Evolutionary conservation across 2,888 invertebrate species (phyloP).

Genomic region (Gisinianus flammeolus): DNA sequence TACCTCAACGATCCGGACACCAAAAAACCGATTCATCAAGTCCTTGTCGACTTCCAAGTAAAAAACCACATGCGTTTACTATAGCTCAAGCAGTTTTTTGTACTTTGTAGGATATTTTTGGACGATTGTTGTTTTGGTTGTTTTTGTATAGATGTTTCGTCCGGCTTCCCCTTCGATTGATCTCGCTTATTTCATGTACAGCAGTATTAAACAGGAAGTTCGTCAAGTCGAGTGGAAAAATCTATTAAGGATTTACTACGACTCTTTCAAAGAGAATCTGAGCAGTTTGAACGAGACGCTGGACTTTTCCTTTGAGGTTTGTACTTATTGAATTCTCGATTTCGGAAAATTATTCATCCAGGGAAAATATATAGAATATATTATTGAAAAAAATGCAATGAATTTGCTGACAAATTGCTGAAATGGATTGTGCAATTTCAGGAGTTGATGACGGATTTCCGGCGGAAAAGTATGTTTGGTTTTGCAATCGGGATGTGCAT

Average conservation of each 20-base stretch:
- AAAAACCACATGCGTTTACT: not conserved
- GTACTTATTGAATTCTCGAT: not conserved
- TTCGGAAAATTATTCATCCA: no score
- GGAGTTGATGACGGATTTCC: conserved; percentile 26
- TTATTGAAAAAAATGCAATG: not conserved
- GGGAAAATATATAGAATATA: not conserved
- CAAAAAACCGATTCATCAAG: not conserved
- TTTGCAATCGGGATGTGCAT: conserved; percentile 13
- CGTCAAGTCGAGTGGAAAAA: conserved; percentile 32
- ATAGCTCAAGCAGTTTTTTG: not conserved
- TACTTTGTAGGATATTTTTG: not conserved
- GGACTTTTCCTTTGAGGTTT: conserved; percentile 35
- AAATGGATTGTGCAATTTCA: not conserved
- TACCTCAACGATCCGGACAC: not conserved
- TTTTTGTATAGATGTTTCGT: not conserved
- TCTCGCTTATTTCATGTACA: conserved; percentile 43
- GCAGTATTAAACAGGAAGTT: conserved; percentile 38
- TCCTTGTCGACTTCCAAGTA: not conserved
- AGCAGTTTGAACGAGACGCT: not conserved
- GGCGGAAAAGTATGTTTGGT: conserved; percentile 1
- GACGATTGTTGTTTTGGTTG: not conserved
- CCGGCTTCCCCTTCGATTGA: conserved; percentile 29
- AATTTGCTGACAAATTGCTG: not conserved
- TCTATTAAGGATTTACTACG: conserved; percentile 39
- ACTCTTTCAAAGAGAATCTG: not conserved